Conservation (phyloP, 2,113 vertebrate genomes). For the Scalopus aquaticus region DNA sequence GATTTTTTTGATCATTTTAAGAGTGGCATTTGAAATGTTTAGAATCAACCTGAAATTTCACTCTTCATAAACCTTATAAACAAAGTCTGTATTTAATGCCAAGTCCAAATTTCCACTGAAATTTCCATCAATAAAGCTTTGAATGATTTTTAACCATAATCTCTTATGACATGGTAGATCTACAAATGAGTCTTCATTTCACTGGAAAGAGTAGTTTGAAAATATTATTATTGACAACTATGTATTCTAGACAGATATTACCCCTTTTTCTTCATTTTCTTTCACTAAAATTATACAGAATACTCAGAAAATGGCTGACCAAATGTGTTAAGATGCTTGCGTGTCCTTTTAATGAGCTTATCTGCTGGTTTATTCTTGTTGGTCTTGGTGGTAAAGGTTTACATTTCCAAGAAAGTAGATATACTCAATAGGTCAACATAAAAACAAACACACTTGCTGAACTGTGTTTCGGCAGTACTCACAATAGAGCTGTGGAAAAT, state of each 20-base stretch:
- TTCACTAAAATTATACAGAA: neutral
- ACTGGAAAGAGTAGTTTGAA: constrained; percentile 43
- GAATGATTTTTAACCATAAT: constrained; percentile 28
- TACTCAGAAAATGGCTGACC: neutral
- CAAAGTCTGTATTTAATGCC: constrained; percentile 43
- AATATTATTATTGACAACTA: constrained; percentile 19
- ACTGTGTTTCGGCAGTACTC: constrained; percentile 1
- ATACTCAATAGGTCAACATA: constrained; percentile 10
- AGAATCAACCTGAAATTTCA: neutral
- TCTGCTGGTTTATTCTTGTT: constrained; percentile 32
- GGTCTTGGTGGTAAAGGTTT: constrained; percentile 56
- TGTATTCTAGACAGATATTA: neutral
- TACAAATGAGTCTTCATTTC: constrained; percentile 15
- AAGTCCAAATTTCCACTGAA: constrained; percentile 49
- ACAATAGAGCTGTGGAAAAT: constrained; percentile 32
- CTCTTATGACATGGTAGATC: constrained; percentile 10
- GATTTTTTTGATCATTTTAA: neutral
- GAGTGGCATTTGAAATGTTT: neutral
- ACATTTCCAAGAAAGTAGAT: constrained; percentile 36
- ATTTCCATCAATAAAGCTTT: constrained; percentile 21
- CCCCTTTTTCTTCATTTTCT: neutral
- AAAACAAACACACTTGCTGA: constrained; percentile 49
- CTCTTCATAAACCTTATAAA: constrained; percentile 30
- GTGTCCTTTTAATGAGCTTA: constrained; percentile 49
- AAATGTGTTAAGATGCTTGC: neutral